Evolutionary conservation across 2,888 invertebrate genomes (phyloP).

Genomic region (Andrena praecox): DNA sequence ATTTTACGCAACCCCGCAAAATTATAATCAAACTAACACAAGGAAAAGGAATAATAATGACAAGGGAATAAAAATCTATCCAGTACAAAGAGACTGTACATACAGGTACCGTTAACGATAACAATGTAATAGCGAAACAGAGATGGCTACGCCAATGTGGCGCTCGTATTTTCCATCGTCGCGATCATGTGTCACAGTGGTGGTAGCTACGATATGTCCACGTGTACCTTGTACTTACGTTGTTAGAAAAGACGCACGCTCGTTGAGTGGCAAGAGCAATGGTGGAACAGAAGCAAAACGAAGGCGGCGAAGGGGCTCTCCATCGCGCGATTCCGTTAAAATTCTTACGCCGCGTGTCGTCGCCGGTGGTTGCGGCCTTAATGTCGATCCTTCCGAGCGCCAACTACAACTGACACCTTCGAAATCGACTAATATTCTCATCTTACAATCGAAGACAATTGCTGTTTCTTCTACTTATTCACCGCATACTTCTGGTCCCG

Average conservation of each 20-base stretch:
- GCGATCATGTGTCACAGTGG: constrained; percentile 41
- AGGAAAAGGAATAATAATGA: no score
- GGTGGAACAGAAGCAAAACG: constrained; percentile 33
- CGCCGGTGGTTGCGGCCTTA: constrained; percentile 37
- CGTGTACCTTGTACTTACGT: constrained; percentile 54
- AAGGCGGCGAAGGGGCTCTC: background rate
- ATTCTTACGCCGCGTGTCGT: constrained; percentile 48
- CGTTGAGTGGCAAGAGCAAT: constrained; percentile 35
- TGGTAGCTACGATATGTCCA: constrained; percentile 39
- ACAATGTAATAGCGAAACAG: background rate
- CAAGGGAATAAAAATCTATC: no score
- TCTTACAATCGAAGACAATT: constrained; percentile 11
- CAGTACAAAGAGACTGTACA: no score
- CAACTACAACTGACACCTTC: constrained; percentile 28
- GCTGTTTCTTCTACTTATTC: background rate
- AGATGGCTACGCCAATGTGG: constrained; percentile 38
- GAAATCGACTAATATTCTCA: constrained; percentile 39
- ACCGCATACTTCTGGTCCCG: background rate
- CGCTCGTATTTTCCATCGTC: constrained; percentile 41
- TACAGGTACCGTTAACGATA: background rate
- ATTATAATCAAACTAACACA: no score
- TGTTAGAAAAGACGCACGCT: constrained; percentile 53
- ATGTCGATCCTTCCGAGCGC: constrained; percentile 32
- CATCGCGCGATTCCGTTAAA: constrained; percentile 42
- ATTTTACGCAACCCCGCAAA: no score